A percentile compares a stretch with the other conserved stretches of the same genome.
Conservation (phyloP, 2,888 invertebrate species). For the Phyllotreta cruciferae region DNA sequence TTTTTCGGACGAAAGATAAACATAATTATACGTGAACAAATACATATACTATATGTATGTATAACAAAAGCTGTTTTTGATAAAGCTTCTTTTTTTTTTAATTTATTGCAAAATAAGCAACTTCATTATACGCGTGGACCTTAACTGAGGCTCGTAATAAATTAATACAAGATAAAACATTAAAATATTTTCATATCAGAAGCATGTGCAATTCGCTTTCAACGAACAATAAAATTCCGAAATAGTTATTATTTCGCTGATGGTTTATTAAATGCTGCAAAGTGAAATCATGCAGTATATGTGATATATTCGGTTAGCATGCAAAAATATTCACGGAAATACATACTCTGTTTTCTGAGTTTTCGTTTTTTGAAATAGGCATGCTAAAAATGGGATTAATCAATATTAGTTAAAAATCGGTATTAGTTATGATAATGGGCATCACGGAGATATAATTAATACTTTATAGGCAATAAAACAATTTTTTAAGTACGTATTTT, state of each 20-base stretch:
- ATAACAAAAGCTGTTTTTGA: too few species aligned
- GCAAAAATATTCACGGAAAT: constrained; percentile 42
- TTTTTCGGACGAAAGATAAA: background rate
- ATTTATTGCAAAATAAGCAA: too few species aligned
- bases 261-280: background rate
- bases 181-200: too few species aligned
- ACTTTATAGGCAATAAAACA: background rate
- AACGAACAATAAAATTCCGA: too few species aligned
- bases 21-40: background rate
- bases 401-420: constrained; percentile 27
- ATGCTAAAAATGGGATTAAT: constrained; percentile 53
- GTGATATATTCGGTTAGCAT: constrained; percentile 27
- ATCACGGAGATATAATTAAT: background rate
- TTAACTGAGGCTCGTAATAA: too few species aligned
- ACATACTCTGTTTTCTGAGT: constrained; percentile 59
- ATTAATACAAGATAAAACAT: too few species aligned
- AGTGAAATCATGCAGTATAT: constrained; percentile 23
- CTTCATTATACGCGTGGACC: too few species aligned
- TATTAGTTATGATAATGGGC: constrained; percentile 6
- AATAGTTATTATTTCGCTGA: background rate
- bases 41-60: background rate
- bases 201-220: too few species aligned
- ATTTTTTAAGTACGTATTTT: too few species aligned
- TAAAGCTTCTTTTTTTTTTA: too few species aligned
- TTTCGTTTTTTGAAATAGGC: constrained; percentile 62